Base-by-base conservation (phyloP, 2,888 invertebrate genomes). In the Leptodirus hochenwartii region DNA sequence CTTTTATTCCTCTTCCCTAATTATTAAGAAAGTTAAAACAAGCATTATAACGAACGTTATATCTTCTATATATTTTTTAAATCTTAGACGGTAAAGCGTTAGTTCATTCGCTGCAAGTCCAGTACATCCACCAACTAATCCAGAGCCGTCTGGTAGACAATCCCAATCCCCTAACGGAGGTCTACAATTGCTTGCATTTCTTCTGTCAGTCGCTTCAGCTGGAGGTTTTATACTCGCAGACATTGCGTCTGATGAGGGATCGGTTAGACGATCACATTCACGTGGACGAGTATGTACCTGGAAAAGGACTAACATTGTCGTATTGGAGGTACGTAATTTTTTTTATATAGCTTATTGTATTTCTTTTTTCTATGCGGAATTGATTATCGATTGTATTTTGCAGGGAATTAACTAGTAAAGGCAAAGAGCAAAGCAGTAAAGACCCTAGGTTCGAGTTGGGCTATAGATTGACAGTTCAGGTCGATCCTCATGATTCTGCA, bases 141-240 rank as follows among this genome's bases (percentile, higher is more conserved):
- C 98, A 98, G 58, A 75, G 84, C 1, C 69, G 93, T 17, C 61
- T 90, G 5, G 77, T 81, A 8, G 81, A 84, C 45, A 77, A 77
- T 50, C 66, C 70, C 1, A 68, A 73, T 46, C 82, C 85, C 2
- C 56, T 87, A 10, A 70, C 74, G 28, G 84, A 85, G 51, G 72
- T 85, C 1, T 87, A 85, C 53, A 74, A 73, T 45, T 76, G 77
- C 35, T 61, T 95, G 17, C 87, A 90, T 40, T 82, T 76, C 48
- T 95, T 99, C 56, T 91, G 93, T 48, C 87, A 93, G 46, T 85
- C 90, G 0, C 61, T 98, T 15, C 96, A 98, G 47, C 58, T 99
- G 16, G 93, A 95, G 56, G 76, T 76, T 4, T 58, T 88, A 3
- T 85, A 85, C 48, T 82, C 85, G 1, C 85, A 93, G 59, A 85